phyloP scores from a whole-genome alignment of 2,888 invertebrate genomes.

The Torymus tubicola region DNA sequence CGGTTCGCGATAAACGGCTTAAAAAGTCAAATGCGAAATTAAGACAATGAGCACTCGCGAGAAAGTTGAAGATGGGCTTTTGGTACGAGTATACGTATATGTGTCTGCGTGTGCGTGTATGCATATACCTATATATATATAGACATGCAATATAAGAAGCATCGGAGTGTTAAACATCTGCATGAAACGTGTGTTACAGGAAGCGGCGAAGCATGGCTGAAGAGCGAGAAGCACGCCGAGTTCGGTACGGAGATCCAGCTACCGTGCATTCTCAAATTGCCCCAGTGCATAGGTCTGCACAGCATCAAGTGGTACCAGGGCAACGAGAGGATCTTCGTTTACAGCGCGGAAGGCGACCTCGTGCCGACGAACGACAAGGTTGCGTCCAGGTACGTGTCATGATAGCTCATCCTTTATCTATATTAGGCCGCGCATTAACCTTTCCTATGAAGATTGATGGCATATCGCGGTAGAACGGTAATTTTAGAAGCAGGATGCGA shows the following conservation, averaged over 20 bases:
- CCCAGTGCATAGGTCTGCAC: conserved; percentile 87
- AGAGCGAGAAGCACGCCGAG: conserved; percentile 79
- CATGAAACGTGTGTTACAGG: conserved; percentile 64
- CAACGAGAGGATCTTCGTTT: conserved; percentile 85
- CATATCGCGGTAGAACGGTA: too few relatives aligned
- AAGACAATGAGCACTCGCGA: too few relatives aligned
- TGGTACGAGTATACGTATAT: not conserved
- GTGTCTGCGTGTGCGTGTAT: not conserved
- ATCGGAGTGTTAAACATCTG: conserved; percentile 36
- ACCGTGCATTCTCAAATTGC: conserved; percentile 84
- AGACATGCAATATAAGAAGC: not conserved
- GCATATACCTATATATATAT: too few relatives aligned
- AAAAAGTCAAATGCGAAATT: too few relatives aligned
- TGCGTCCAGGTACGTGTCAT: conserved; percentile 81
- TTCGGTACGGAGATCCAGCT: conserved; percentile 84
- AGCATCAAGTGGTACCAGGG: conserved; percentile 91
- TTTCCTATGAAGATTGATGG: too few relatives aligned
- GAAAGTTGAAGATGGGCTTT: not conserved
- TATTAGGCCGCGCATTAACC: too few relatives aligned
- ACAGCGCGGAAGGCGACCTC: conserved; percentile 83
- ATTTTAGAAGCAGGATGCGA: too few relatives aligned
- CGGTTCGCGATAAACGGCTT: too few relatives aligned
- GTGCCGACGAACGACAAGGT: conserved; percentile 84
- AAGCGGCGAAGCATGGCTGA: conserved; percentile 72
- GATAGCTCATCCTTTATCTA: too few relatives aligned